Percentiles rank a stretch among this genome's conserved stretches.
These are phyloP conservation scores for Pseudomugil tenellus DNA, from an alignment of 2,797 vertebrate genomes.

Conservation along the genomic window DNA sequence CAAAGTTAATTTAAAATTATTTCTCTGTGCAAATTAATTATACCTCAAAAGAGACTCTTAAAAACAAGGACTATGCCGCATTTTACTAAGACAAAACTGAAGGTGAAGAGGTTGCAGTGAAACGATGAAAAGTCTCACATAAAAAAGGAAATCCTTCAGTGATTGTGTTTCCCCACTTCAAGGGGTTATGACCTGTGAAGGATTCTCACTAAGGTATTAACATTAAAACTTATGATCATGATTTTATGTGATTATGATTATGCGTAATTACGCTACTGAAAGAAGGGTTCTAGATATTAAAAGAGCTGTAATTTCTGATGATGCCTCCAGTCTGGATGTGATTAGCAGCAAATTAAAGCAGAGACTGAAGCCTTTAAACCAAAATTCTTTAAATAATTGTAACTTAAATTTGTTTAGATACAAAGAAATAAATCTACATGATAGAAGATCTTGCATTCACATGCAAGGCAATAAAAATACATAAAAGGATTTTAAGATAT, in stretches of 20 bases:
- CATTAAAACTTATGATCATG: not conserved
- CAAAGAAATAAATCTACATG: not conserved
- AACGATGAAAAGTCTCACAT: not conserved
- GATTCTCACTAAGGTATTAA: not conserved
- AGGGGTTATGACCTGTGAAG: not conserved
- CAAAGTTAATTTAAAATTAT: not conserved
- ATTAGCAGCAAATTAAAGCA: not conserved
- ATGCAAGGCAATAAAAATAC: not conserved
- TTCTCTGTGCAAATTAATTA: not conserved
- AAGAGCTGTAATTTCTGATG: not conserved
- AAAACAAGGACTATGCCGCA: not conserved
- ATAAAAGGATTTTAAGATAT: not conserved
- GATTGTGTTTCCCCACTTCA: not conserved
- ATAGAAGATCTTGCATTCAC: not conserved
- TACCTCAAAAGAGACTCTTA: not conserved
- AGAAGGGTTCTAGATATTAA: not conserved
- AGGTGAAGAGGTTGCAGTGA: not conserved
- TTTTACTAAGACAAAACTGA: not conserved
- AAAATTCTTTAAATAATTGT: not conserved
- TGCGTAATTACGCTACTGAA: not conserved
- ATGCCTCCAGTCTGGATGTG: not conserved
- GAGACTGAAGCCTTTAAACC: not conserved
- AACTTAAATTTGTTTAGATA: not conserved
- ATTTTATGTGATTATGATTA: not conserved
- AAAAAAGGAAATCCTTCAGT: not conserved